These are phyloP conservation scores for Girardinus metallicus DNA, from an alignment of 2,797 vertebrate species.

Conservation along the genomic window DNA sequence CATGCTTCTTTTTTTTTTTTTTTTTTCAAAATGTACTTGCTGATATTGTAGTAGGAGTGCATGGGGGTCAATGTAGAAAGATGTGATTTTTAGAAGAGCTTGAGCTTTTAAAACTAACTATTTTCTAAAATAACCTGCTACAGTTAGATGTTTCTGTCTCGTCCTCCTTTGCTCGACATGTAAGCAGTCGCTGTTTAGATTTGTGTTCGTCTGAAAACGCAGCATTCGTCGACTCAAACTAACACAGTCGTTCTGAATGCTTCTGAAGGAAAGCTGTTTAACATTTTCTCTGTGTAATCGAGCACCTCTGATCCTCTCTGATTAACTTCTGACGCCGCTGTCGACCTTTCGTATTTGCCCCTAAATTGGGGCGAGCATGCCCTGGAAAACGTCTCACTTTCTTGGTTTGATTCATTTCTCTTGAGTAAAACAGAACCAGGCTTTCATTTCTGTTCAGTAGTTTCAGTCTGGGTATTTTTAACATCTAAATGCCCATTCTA, in stretches of 20 bases:
- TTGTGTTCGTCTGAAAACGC: conserved; percentile 4
- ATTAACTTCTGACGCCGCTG: conserved; percentile 64
- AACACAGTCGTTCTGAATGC: conserved; percentile 3
- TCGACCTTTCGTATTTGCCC: conserved; percentile 56
- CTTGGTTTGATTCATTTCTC: conserved; percentile 41
- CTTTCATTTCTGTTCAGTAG: conserved; percentile 13
- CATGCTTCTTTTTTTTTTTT: not conserved
- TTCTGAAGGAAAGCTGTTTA: conserved; percentile 7
- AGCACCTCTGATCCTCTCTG: conserved; percentile 15
- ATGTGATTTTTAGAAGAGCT: conserved; percentile 5
- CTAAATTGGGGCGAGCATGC: conserved; percentile 28
- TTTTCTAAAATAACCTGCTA: conserved; percentile 31
- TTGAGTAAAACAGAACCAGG: conserved; percentile 19
- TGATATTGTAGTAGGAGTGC: conserved; percentile 8
- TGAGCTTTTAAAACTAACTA: conserved; percentile 21
- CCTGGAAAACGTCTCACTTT: conserved; percentile 58
- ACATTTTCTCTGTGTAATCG: conserved; percentile 3
- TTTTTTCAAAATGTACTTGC: not conserved
- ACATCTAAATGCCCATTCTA: not conserved
- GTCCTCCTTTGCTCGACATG: conserved; percentile 1
- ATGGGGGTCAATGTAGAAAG: conserved; percentile 13
- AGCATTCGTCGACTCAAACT: not conserved
- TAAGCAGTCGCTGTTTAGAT: conserved; percentile 8
- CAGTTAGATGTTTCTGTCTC: conserved; percentile 18
- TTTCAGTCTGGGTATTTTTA: conserved; percentile 7